Base-by-base conservation (phyloP, 2,888 invertebrate genomes). In the Deilephila elpenor region DNA sequence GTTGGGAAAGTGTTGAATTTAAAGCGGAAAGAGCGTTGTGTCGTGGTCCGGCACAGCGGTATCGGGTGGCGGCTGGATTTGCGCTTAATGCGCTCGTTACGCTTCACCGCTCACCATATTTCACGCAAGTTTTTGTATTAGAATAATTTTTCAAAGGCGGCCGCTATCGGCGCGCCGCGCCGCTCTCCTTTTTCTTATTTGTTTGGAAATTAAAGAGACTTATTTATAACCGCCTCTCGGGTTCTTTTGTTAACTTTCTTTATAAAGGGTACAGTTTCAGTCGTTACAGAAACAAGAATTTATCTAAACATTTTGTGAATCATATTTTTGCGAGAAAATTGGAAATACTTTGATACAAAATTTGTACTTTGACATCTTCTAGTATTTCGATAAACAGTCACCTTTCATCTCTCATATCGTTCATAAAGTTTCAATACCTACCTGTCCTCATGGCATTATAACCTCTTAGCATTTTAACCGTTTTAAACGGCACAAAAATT, bases 181-280 rank as follows among this genome's bases (percentile, higher is more conserved):
- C 25, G 37, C 64, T 17, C 51, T 20, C 67, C 67, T 20, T 25
- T 67, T 51, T 51, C 67, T 67, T 67, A 25, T 67, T 67, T 67
- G 44, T 67, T 67, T 20, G 67, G 44, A 67, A 67, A 67, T 67
- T 67, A 67, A 67, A 67, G 51, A 17, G 25, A 25, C 67, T 67
- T 67, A 51, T 67, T 51, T 67, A 67, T 51, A 67, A 51, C 44
- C 44, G 64, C 14, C 37, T 25, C 20, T 67, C 44, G 11, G 51
- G 51, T 67, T 51, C 25, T 51, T 64, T 64, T n/a, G 17, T 56
- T n/a, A 56, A 44, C 44, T 44, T 44, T 44, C 44, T n/a, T 67
- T 25, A 5, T 51, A 25, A 67, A 51, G 44, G 44, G 67, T 67
- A 51, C 67, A 25, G 25, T 67, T 64, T 67, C 51, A 51, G 67